A percentile compares a stretch with the other conserved stretches of the same genome.
These are phyloP conservation scores for Bombus terrestris DNA, from an alignment of 1,140 invertebrate species.

Conservation along the genomic window DNA sequence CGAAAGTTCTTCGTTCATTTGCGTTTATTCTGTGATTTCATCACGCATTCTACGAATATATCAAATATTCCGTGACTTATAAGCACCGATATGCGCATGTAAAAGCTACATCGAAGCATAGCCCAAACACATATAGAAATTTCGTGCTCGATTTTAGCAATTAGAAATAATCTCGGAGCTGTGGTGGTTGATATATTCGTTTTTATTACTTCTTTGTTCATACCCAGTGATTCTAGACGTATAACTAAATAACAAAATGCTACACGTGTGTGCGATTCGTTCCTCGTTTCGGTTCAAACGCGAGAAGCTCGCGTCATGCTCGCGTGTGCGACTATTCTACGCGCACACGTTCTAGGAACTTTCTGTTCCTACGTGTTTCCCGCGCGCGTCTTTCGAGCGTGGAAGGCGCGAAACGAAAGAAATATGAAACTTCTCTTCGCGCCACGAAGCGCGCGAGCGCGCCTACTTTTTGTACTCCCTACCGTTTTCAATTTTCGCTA, in stretches of 20 bases:
- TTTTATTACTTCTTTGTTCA: neutral
- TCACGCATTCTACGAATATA: too few relatives aligned
- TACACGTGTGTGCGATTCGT: neutral
- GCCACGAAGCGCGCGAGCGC: conserved; percentile 5
- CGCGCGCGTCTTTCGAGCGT: neutral
- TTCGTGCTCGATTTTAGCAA: neutral
- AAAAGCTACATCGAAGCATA: neutral
- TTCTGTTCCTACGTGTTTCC: neutral
- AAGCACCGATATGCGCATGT: neutral
- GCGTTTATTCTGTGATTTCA: too few relatives aligned
- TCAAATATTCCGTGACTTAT: neutral
- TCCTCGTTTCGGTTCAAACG: neutral
- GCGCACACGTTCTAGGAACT: neutral
- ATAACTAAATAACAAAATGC: neutral
- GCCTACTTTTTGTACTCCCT: conserved; percentile 67
- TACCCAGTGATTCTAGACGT: neutral
- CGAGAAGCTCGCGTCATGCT: neutral
- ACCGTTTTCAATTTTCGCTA: conserved; percentile 72
- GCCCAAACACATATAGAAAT: neutral
- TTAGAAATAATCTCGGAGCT: neutral
- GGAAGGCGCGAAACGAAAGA: neutral
- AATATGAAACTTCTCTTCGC: neutral
- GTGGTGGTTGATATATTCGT: neutral
- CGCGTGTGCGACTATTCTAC: neutral
- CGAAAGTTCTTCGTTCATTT: too few relatives aligned